These are phyloP conservation scores for Drosophila mayri DNA, from an alignment of 1,140 invertebrate genomes.

Conservation along the genomic window DNA sequence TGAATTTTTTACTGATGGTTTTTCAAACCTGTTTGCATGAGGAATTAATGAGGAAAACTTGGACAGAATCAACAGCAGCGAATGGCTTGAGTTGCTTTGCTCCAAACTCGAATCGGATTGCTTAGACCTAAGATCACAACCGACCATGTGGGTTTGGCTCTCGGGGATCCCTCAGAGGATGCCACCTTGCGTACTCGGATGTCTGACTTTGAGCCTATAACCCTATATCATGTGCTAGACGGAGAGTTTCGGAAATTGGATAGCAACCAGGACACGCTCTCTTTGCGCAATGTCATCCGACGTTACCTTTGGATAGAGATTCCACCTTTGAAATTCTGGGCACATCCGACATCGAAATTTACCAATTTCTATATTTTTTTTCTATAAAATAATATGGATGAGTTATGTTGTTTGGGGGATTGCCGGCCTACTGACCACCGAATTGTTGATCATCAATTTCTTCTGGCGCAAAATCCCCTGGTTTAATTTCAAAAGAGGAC, in stretches of 20 bases:
- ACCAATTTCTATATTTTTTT: neutral
- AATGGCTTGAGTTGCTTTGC: slow-evolving; percentile 15
- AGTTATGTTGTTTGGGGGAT: neutral
- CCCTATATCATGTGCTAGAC: slow-evolving; percentile 20
- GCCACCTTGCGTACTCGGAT: neutral
- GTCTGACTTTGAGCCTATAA: neutral
- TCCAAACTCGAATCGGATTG: neutral
- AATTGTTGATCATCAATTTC: neutral
- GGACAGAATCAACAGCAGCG: neutral
- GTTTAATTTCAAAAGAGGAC: neutral
- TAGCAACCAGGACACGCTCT: neutral
- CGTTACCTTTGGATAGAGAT: neutral
- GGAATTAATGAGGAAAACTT: neutral
- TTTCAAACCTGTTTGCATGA: neutral
- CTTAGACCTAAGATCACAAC: neutral
- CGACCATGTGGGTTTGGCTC: neutral
- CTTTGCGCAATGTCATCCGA: neutral
- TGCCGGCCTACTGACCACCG: neutral
- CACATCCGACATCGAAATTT: slow-evolving; percentile 10
- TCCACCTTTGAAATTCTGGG: neutral
- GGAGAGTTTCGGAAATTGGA: slow-evolving; percentile 11
- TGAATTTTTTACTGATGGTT: neutral
- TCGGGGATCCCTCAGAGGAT: neutral
- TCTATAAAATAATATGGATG: neutral
- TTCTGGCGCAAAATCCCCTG: neutral